phyloP scores from a whole-genome alignment of 2,888 invertebrate genomes.

The Heliconius erato region DNA sequence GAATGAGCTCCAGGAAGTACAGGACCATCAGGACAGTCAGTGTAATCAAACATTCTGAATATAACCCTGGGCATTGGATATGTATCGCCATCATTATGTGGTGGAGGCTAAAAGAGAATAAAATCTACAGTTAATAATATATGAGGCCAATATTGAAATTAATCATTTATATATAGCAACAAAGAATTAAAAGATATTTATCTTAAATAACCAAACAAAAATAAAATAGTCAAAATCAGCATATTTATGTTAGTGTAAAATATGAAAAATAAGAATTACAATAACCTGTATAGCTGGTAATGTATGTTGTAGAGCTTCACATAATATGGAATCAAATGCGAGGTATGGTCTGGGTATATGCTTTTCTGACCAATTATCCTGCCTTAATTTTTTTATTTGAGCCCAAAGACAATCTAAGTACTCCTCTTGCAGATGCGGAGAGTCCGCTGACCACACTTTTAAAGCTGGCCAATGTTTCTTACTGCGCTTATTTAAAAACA shows the following conservation, averaged over 20 bases:
- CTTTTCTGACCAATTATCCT: conserved; percentile 98
- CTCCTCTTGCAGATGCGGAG: conserved; percentile 98
- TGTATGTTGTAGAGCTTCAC: conserved; percentile 98
- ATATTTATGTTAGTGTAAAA: neutral
- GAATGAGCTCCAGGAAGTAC: conserved; percentile 98
- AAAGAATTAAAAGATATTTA: too few species aligned
- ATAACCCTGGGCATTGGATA: conserved; percentile 98
- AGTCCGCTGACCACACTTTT: conserved; percentile 97
- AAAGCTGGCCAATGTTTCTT: conserved; percentile 97
- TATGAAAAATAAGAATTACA: neutral
- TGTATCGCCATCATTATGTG: conserved; percentile 94
- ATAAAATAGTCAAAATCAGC: neutral
- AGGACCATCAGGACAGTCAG: conserved; percentile 98
- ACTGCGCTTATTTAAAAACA: conserved; percentile 95
- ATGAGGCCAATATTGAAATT: too few species aligned
- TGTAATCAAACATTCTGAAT: conserved; percentile 99
- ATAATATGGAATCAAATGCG: conserved; percentile 97
- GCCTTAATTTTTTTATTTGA: conserved; percentile 91
- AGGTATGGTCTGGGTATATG: conserved; percentile 98
- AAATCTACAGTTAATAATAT: neutral
- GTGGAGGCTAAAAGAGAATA: conserved; percentile 89
- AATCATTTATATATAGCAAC: too few species aligned
- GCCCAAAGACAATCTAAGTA: conserved; percentile 99
- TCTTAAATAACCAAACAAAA: too few species aligned
- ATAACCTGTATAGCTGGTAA: conserved; percentile 91